These are phyloP conservation scores for Psilanteris sp. DNA, from an alignment of 1,140 invertebrate species.

Conservation along the genomic window DNA sequence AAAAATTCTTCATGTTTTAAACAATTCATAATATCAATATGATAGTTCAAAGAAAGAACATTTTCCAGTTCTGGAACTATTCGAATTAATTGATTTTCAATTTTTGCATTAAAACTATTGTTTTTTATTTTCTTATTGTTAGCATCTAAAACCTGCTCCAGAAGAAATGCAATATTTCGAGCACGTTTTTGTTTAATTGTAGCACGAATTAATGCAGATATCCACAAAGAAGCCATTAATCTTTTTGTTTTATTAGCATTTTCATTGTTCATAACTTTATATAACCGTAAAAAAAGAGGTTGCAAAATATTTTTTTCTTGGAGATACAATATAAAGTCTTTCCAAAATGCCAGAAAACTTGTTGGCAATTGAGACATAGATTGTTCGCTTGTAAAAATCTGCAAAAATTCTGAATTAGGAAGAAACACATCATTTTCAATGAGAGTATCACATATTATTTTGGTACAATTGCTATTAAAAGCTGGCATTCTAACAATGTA, in stretches of 20 bases:
- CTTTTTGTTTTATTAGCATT: conserved; percentile 70
- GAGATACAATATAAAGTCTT: conserved; percentile 79
- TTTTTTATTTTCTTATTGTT: conserved; percentile 31
- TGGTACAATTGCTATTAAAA: no score
- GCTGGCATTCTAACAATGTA: no score
- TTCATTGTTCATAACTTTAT: conserved; percentile 75
- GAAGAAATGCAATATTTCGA: conserved; percentile 65
- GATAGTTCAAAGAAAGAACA: conserved; percentile 64
- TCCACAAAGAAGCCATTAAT: conserved; percentile 80
- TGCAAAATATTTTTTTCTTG: conserved; percentile 80
- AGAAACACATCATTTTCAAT: conserved; percentile 71
- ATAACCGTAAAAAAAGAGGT: conserved; percentile 77
- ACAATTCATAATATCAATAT: conserved; percentile 55
- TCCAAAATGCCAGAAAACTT: conserved; percentile 77
- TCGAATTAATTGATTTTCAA: conserved; percentile 60
- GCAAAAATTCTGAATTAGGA: conserved; percentile 65
- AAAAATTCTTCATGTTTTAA: conserved; percentile 68
- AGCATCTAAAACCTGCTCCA: conserved; percentile 64
- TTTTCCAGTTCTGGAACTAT: conserved; percentile 61
- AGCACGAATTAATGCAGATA: conserved; percentile 78
- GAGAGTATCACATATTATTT: conserved; percentile 65
- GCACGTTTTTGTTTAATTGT: conserved; percentile 76
- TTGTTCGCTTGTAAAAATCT: conserved; percentile 62
- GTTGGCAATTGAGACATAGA: conserved; percentile 57
- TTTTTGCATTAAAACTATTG: conserved; percentile 52